Percentiles rank a stretch among this genome's conserved stretches.
These are phyloP conservation scores for Scortum barcoo DNA, from an alignment of 2,113 vertebrate species.

Conservation along the genomic window DNA sequence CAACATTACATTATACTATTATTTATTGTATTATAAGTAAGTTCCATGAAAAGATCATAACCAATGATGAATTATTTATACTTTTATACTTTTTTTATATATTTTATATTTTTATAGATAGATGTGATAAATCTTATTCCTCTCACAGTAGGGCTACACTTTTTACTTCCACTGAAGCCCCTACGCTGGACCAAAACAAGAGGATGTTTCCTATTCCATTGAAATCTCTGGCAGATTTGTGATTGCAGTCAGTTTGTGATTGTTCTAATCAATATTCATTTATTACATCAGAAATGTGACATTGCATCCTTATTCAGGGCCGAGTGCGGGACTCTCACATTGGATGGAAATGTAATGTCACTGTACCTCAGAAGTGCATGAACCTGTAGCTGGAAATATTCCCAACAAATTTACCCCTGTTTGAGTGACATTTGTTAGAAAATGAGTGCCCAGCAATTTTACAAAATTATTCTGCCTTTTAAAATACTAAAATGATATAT, in stretches of 20 bases:
- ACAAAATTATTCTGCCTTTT: not conserved
- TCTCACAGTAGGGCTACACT: not conserved
- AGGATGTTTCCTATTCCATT: not conserved
- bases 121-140: not conserved
- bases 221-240: not conserved
- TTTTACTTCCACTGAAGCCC: not conserved
- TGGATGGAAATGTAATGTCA: not conserved
- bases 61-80: not conserved
- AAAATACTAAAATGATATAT: not conserved
- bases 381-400: not conserved
- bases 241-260: not conserved
- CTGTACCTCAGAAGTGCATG: not conserved
- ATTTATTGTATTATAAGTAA: not conserved
- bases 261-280: not conserved
- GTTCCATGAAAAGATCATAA: not conserved
- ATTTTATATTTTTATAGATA: no score
- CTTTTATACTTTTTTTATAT: no score
- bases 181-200: not conserved
- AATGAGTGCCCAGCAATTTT: not conserved
- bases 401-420: not conserved
- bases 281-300: not conserved
- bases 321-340: not conserved
- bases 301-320: not conserved
- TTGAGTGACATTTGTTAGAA: not conserved
- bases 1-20: not conserved